These are phyloP conservation scores for Lasaia peninsularis DNA, from an alignment of 1,140 invertebrate species.

Conservation along the genomic window DNA sequence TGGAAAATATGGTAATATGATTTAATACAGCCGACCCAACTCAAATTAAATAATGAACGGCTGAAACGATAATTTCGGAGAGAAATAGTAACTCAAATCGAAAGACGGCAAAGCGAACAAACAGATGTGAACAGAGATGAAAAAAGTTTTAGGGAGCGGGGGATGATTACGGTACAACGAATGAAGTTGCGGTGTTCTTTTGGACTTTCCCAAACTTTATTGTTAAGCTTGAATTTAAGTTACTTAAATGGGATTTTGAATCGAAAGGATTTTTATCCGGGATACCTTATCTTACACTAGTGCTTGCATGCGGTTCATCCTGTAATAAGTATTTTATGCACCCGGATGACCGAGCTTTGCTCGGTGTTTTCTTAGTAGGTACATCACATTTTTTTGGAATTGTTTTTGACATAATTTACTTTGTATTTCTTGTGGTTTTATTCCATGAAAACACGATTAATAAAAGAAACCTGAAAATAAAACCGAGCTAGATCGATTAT, in stretches of 20 bases:
- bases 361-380: no score
- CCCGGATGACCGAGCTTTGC: no score
- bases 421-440: no score
- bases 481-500: no score
- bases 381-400: no score
- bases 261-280: background rate
- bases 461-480: no score
- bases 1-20: constrained; percentile 3
- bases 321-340: no score
- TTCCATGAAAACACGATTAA: no score
- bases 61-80: constrained; percentile 6
- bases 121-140: constrained; percentile 69
- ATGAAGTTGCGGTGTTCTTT: constrained; percentile 64
- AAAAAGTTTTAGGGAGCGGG: constrained; percentile 51
- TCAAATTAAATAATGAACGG: constrained; percentile 8
- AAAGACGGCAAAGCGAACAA: constrained; percentile 43
- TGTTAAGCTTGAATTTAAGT: constrained; percentile 11
- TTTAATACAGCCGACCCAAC: constrained; percentile 2
- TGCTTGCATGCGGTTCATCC: no score
- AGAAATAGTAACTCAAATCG: constrained; percentile 40
- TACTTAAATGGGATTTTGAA: constrained; percentile 8
- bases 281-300: no score
- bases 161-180: constrained; percentile 65
- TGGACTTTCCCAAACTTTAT: constrained; percentile 36
- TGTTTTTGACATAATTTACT: no score